These are phyloP conservation scores for Stegodyphus dumicola DNA, from an alignment of 1,140 invertebrate species.

Conservation along the genomic window DNA sequence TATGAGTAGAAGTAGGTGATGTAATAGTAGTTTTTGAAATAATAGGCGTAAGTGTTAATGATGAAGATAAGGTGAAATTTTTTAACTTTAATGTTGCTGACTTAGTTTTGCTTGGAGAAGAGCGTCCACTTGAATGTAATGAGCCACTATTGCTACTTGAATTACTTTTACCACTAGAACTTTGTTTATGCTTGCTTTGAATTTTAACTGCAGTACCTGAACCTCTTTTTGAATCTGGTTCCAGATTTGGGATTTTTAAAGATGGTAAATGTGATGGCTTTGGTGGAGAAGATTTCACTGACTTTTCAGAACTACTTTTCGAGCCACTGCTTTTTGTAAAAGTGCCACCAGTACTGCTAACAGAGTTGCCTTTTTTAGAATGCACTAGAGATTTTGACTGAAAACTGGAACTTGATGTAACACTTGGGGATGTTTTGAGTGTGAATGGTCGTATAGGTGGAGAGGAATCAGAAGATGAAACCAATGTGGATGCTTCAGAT, in stretches of 20 bases:
- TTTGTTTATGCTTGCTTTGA: conserved; percentile 54
- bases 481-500: conserved; percentile 19
- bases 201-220: conserved; percentile 38
- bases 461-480: conserved; percentile 32
- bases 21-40: conserved; percentile 18
- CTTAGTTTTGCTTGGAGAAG: conserved; percentile 60
- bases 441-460: conserved; percentile 61
- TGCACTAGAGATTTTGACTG: conserved; percentile 53
- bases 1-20: conserved; percentile 12
- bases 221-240: conserved; percentile 38
- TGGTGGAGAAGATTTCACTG: conserved; percentile 51
- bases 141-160: conserved; percentile 12
- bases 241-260: conserved; percentile 15
- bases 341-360: conserved; percentile 13
- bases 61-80: conserved; percentile 53
- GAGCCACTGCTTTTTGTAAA: conserved; percentile 22
- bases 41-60: conserved; percentile 33
- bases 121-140: conserved; percentile 58
- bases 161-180: conserved; percentile 52
- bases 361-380: conserved; percentile 37
- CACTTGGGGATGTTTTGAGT: conserved; percentile 46
- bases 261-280: conserved; percentile 28
- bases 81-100: conserved; percentile 61
- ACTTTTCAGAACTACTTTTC: conserved; percentile 45
- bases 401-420: conserved; percentile 39